Base-by-base conservation (phyloP, 2,797 vertebrate genomes). In the Mus spretus region DNA sequence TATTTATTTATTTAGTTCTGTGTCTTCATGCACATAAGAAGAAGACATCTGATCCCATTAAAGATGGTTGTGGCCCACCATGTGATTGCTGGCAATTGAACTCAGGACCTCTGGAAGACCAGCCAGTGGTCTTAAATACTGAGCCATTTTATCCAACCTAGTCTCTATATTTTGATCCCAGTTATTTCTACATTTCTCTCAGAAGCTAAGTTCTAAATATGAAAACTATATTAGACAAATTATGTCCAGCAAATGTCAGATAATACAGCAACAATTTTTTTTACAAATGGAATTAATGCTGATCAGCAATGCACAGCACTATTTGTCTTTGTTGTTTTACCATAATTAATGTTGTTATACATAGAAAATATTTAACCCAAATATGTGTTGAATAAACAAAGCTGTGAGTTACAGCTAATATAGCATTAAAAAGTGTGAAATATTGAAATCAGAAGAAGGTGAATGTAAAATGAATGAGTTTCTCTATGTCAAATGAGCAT, bases 271-370 rank as follows among this genome's bases (percentile, higher is more conserved):
- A 90, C 14, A 79, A 17, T 22, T 65, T 92, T 37, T 7, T 93
- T 50, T 67, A 65, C 61, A 87, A 86, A 91, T 67, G n/a, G 6
- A 77, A 55, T 13, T 20, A 28, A 44, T 72, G 1, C 86, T 24
- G 37, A 53, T 93, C 15, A 82, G 8, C 37, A 12, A 55, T 63
- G n/a, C 22, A 82, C 50, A 87, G 26, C 91, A 89, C 17, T 63
- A 22, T 78, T 78, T 87, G 57, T 67, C 44, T 84, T 92, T 53
- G 8, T 82, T 78, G 15, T 0, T 72, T 77, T 88, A 78, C 34
- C 47, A 93, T 22, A 82, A 80, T 81, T 44, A 91, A 78, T 40
- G 4, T 55, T 90, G 20, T 83, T 79, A 37, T 77, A 90, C 84
- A 65, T 57, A 8, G 24, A 88, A 31, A 93, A n/a, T 3, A 19